Evolutionary conservation across 2,113 vertebrate genomes (phyloP), one percentile per base, ranked within the genome.

Genomic region (Oreochromis tanganicae): DNA sequence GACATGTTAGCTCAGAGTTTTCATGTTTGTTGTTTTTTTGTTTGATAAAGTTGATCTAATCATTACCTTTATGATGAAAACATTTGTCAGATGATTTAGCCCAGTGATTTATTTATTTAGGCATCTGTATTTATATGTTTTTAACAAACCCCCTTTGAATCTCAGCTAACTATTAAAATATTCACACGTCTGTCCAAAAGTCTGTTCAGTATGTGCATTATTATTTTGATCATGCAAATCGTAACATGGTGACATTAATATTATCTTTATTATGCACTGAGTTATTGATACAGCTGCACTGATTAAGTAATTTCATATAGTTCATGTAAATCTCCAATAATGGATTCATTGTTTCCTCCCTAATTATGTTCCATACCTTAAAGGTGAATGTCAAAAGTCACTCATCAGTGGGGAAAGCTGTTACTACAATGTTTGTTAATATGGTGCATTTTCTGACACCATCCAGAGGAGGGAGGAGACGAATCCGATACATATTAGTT

Each of bases 41-140:
- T 57, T 14, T 79, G 19, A 75, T 41, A 19, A 57, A 75, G n/a
- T n/a, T 36, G n/a, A 5, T 38, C 21, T 81, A 27, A 55, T 80
- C 6, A 6, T 41, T 13, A 55, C 52, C 7, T n/a, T 46, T 9
- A 66, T 8, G 6, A 54, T 73, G 54, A 56, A 78, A 78, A 13
- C 71, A 50, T 50, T 12, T 78, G 46, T 0, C 43, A 50, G 6
- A 19, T 78, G n/a, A 19, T 32, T 50, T 5, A 29, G 0, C 5
- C 4, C 0, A 1, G 14, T 73, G 14, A 27, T 75, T 48, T 17
- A 0, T 75, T 50, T 78, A 0, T 78, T 78, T 75, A 19, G 43
- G 41, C 0, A 78, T 50, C 0, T 73, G 3, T 78, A 32, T 32
- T n/a, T 52, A 78, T 75, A 11, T 48, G 41, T 48, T 75, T 48